Conservation (phyloP, 2,797 vertebrate genomes). For the Pelobates cultripes region DNA sequence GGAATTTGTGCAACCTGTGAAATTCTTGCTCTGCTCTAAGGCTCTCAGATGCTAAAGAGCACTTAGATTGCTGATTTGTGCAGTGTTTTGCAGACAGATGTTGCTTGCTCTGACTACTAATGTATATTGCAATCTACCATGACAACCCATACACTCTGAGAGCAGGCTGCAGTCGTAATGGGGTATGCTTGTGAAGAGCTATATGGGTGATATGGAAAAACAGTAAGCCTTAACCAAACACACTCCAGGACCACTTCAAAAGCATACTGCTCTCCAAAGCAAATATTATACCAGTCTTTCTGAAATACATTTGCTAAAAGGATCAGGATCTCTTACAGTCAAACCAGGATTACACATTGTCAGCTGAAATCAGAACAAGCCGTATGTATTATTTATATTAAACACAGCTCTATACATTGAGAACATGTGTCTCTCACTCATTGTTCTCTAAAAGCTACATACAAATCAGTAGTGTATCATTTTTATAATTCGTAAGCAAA, state of each 20-base stretch:
- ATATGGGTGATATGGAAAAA: background rate
- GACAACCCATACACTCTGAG: background rate
- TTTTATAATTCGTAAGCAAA: no score
- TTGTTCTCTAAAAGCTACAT: no score
- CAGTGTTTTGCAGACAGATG: background rate
- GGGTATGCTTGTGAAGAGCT: background rate
- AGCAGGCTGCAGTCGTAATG: background rate
- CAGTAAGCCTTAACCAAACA: background rate
- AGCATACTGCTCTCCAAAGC: background rate
- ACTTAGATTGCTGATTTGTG: background rate
- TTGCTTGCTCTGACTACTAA: background rate
- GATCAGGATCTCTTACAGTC: no score
- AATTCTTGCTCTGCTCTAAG: background rate
- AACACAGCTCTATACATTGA: no score
- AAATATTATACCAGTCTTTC: background rate
- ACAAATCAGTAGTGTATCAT: no score
- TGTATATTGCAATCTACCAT: background rate
- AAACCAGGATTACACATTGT: no score
- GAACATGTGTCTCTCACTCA: no score
- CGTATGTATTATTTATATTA: no score
- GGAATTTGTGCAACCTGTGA: background rate
- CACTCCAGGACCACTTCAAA: background rate
- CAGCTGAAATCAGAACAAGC: no score
- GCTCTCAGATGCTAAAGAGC: background rate
- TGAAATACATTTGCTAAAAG: background rate